Base-by-base conservation (phyloP, 2,113 vertebrate genomes). In the Myanophis thanlyinensis region DNA sequence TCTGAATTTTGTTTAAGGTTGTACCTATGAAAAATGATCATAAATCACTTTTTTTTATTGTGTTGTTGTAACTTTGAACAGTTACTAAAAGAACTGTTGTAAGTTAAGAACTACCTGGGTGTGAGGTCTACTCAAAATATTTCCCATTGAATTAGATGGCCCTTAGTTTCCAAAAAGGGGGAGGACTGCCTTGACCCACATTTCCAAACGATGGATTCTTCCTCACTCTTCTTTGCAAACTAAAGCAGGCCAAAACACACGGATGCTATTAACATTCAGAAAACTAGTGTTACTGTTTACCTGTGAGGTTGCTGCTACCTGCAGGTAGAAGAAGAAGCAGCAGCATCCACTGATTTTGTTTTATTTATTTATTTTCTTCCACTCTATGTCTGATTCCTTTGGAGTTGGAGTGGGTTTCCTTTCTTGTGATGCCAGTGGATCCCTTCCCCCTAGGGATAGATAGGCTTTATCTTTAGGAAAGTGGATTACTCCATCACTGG, bases 261-360 rank as follows among this genome's bases (percentile, higher is more conserved):
- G 27, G 9, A 84, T 4, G 23, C 56, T 30, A 8, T 54, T 51
- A 49, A 40, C 90, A 56, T 67, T 8, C 56, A 22, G 59, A 54
- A 53, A 89, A 54, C 27, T 80, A 35, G 4, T 4, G 9, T 44
- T 62, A 20, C 54, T 13, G 5, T 87, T 92, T 51, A 47, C 62
- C 30, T 91, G 27, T 62, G 8, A 80, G 89, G 48, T 49, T 91
- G 93, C 93, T 93, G 93, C 92, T 53, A 88, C 92, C 86, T 56
- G 89, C n/a, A 3, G 80, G 80, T 87, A 54, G 84, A 51, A 93
- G 56, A 62, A 27, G 88, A 90, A 84, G 93, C 10, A 46, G 85
- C 91, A 44, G 84, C 44, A 88, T 40, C 23, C 3, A 5, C 13
- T 44, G 20, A 4, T n/a, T 62, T 62, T 30, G 56, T 59, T 59